Evolutionary conservation across 2,888 invertebrate species (phyloP), one percentile per base, ranked within the genome.

Genomic region (Protonemura montana): DNA sequence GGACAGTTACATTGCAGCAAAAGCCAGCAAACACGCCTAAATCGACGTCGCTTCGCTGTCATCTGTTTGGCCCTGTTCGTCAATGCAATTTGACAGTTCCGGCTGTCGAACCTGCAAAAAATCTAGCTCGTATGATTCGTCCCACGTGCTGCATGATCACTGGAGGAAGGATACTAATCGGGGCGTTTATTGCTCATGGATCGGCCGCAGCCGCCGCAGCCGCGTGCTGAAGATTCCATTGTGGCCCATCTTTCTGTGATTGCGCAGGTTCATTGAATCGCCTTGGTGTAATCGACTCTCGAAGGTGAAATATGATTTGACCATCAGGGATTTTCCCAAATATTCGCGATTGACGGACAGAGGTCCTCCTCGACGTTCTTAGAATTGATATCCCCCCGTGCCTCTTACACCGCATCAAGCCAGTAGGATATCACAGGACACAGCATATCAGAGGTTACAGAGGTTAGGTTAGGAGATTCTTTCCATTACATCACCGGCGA

Each of bases 231-330:
- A 41, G 59, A 13, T 59, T 7, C 59, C 59, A 59, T 59, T 59
- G 59, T 59, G 3, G 59, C 59, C 1, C 59, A 59, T 59, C 59
- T 10, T 59, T 59, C 59, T 59, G 59, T 59, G 59, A 59, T 59
- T 59, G 59, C 59, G 59, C n/a, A n/a, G 59, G 59, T 59, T 59
- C 59, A 59, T 59, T 59, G 59, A 59, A 59, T 59, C 59, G 59
- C 59, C 59, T 59, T 59, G 59, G 21, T 59, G 59, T 59, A 59
- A 59, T 59, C 59, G 59, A 59, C 59, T 16, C 59, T 59, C 59
- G 59, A 59, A 59, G 59, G 59, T 59, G 59, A 59, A 59, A 59
- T 59, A 59, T 59, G 59, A 59, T 59, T 59, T 21, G 59, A 21
- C 59, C 59, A 59, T 59, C 59, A 59, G 59, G 59, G 59, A 59